Percentiles rank a stretch among this genome's conserved stretches.
Conservation (phyloP, 1,140 invertebrate species). For the Nasonia vitripennis region DNA sequence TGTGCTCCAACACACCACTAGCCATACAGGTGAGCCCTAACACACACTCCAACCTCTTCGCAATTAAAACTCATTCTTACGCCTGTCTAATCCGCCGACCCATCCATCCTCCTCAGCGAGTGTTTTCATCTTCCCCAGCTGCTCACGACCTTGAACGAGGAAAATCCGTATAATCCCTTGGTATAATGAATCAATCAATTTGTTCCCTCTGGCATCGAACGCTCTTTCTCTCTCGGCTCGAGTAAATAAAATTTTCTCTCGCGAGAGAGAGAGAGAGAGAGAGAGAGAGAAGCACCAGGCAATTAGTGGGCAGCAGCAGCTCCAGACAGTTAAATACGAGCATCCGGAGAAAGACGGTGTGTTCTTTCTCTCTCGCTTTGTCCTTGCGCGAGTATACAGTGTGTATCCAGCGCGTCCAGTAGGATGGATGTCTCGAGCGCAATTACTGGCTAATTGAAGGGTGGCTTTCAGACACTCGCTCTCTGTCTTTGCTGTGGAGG, state of each 20-base stretch:
- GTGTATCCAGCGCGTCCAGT: neutral
- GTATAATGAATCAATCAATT: conserved; percentile 4
- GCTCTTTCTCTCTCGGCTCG: no score
- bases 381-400: neutral
- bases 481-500: neutral
- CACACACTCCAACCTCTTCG: no score
- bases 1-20: no score
- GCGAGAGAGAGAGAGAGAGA: no score
- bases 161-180: neutral
- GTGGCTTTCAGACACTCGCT: neutral
- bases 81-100: no score
- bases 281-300: no score
- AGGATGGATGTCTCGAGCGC: neutral
- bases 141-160: no score
- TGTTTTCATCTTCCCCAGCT: neutral
- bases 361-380: neutral
- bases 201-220: neutral
- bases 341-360: neutral
- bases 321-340: neutral
- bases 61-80: no score
- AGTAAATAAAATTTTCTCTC: no score
- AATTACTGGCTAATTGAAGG: neutral
- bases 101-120: neutral
- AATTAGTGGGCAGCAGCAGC: neutral
- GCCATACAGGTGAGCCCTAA: no score